Evolutionary conservation across 37 sponge, comb jelly and placozoan species (phyloP).

Genomic region (Chondrilla cf. caribensis): DNA sequence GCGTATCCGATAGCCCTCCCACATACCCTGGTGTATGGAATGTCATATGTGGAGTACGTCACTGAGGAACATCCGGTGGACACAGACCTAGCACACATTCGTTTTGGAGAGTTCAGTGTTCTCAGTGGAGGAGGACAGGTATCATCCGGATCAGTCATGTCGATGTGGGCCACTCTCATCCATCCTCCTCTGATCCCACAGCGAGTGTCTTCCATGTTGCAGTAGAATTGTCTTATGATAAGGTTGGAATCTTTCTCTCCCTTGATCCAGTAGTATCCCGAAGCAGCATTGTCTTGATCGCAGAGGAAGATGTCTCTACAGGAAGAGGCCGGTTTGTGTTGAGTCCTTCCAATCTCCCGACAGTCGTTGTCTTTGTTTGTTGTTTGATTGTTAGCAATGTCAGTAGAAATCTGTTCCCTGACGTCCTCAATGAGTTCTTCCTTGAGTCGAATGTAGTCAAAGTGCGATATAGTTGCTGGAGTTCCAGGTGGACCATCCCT

Average conservation of each 20-base stretch:
- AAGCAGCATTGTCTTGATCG: neutral
- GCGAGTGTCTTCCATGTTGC: constrained; percentile 12
- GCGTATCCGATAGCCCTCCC: neutral
- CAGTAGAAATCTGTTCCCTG: neutral
- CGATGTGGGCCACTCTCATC: constrained; percentile 11
- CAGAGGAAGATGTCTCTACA: neutral
- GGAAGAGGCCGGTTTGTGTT: neutral
- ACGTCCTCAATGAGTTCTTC: neutral
- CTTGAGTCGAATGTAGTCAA: neutral
- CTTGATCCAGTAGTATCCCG: constrained; percentile 4
- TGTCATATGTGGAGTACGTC: neutral
- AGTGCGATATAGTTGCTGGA: neutral
- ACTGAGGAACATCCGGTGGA: neutral
- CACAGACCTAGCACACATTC: neutral
- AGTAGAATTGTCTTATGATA: neutral
- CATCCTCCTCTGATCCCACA: constrained; percentile 21
- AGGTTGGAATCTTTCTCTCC: too few species aligned
- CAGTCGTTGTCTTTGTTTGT: neutral
- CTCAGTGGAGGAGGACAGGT: constrained; percentile 5
- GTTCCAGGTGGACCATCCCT: neutral
- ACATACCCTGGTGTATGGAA: neutral
- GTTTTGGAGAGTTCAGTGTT: neutral
- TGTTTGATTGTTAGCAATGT: neutral
- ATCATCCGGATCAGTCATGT: neutral
- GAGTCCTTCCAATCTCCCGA: neutral